Evolutionary conservation across 2,113 vertebrate species (phyloP).

Genomic region (Podarcis cretensis): DNA sequence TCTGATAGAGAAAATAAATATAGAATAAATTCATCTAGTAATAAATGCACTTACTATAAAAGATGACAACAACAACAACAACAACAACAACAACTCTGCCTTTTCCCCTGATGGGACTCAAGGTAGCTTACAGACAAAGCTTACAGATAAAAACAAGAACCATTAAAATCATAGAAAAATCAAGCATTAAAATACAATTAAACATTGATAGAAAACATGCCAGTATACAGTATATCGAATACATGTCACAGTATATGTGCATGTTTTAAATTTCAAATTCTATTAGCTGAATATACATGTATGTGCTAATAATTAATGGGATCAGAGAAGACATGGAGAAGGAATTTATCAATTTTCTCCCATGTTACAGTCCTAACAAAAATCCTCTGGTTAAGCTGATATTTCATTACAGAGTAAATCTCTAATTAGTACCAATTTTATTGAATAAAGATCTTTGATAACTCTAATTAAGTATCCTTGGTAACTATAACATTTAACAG

Average conservation of each 20-base stretch:
- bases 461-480: neutral
- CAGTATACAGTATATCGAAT: too few species aligned
- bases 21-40: neutral
- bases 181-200: too few species aligned
- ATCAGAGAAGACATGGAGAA: neutral
- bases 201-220: too few species aligned
- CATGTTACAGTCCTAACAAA: neutral
- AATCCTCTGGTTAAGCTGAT: neutral
- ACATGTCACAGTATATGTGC: neutral
- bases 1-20: too few species aligned
- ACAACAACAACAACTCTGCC: too few species aligned
- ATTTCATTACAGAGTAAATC: neutral
- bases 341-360: neutral
- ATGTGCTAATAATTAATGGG: neutral
- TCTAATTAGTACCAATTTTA: neutral
- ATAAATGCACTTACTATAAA: neutral
- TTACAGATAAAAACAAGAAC: too few species aligned
- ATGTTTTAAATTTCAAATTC: neutral
- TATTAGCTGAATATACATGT: neutral
- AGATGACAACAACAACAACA: neutral
- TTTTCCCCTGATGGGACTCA: too few species aligned
- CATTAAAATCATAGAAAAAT: too few species aligned
- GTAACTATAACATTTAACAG: conserved; percentile 15
- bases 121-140: too few species aligned
- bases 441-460: neutral